These are phyloP conservation scores for Paraescarpia echinospica DNA, from an alignment of 1,140 invertebrate genomes.

Conservation along the genomic window DNA sequence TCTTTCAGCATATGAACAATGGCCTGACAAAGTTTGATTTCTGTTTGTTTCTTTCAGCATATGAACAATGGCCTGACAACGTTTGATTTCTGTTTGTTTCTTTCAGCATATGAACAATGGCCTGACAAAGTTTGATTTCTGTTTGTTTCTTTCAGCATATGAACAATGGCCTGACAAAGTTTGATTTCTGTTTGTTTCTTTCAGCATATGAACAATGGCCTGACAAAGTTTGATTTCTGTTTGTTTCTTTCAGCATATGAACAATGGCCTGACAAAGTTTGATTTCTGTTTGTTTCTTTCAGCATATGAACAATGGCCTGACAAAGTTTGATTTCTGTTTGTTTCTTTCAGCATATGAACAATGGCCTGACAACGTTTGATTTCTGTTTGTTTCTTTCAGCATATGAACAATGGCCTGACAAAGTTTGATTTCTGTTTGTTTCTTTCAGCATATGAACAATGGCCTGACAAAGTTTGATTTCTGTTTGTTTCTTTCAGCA, in stretches of 20 bases:
- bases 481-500: slow-evolving; percentile 23
- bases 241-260: slow-evolving; percentile 26
- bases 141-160: slow-evolving; percentile 25
- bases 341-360: slow-evolving; percentile 26
- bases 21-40: slow-evolving; percentile 23
- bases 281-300: slow-evolving; percentile 7
- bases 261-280: slow-evolving; percentile 22
- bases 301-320: slow-evolving; percentile 26
- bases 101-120: slow-evolving; percentile 25
- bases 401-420: slow-evolving; percentile 24
- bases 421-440: slow-evolving; percentile 20
- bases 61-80: slow-evolving; percentile 22
- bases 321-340: slow-evolving; percentile 24
- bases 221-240: slow-evolving; percentile 23
- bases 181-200: slow-evolving; percentile 11
- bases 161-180: slow-evolving; percentile 22
- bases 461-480: slow-evolving; percentile 22
- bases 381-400: slow-evolving; percentile 19
- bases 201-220: slow-evolving; percentile 26
- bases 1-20: slow-evolving; percentile 24
- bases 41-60: slow-evolving; percentile 22
- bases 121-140: slow-evolving; percentile 22
- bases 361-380: slow-evolving; percentile 21
- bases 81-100: slow-evolving; percentile 17
- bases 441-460: slow-evolving; percentile 26